Evolutionary conservation across 2,113 vertebrate genomes (phyloP).

Genomic region (Nycticorax nycticorax): DNA sequence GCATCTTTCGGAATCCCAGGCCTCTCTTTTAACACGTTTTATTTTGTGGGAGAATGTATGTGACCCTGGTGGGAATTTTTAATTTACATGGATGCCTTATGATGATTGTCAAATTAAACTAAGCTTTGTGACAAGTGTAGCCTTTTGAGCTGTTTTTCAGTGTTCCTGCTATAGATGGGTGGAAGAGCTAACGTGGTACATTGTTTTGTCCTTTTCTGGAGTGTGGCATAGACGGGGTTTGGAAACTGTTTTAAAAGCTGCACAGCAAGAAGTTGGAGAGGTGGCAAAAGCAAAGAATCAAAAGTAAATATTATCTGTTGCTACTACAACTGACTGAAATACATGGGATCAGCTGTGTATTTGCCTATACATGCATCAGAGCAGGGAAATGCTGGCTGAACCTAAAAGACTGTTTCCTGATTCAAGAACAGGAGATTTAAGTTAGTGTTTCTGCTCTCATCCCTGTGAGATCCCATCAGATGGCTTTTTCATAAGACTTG

Average conservation of each 20-base stretch:
- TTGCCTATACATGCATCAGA: background rate
- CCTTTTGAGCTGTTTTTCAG: background rate
- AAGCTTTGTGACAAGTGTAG: slow-evolving; percentile 47
- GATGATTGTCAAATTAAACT: slow-evolving; percentile 67
- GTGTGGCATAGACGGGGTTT: background rate
- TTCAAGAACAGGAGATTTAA: background rate
- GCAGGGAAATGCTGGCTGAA: background rate
- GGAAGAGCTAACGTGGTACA: background rate
- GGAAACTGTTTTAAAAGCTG: background rate
- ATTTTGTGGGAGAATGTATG: slow-evolving; percentile 53
- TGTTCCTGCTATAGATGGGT: background rate
- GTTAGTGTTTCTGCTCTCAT: background rate
- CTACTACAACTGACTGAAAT: background rate
- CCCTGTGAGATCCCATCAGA: background rate
- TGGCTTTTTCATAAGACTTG: background rate
- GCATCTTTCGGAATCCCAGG: background rate
- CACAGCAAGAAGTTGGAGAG: background rate
- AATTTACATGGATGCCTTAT: slow-evolving; percentile 69
- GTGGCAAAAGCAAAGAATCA: background rate
- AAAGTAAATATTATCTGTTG: background rate
- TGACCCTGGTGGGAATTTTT: slow-evolving; percentile 51
- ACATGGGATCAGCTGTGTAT: background rate
- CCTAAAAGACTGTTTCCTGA: background rate
- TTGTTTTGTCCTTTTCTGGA: background rate
- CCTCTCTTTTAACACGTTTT: slow-evolving; percentile 18